phyloP scores from a whole-genome alignment of 2,888 invertebrate genomes.

The Chydorus sphaericus region DNA sequence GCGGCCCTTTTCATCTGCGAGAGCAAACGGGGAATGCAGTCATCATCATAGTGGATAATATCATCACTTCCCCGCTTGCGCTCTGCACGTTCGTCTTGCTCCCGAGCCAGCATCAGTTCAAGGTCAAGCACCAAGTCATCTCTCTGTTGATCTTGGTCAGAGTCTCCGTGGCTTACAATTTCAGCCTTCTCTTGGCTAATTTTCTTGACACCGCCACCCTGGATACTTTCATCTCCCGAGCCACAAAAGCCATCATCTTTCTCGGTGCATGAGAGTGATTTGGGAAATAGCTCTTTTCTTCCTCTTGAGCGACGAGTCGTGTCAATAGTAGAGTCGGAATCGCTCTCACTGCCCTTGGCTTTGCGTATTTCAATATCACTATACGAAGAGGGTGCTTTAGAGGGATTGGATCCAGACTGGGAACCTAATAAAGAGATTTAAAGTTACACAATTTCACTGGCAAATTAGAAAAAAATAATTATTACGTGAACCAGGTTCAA shows the following conservation, averaged over 20 bases:
- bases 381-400: conserved; percentile 24
- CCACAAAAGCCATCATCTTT: conserved; percentile 13
- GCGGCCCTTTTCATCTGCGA: conserved; percentile 84
- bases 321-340: background rate
- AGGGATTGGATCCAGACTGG: conserved; percentile 9
- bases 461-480: conserved; percentile 19
- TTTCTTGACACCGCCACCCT: too few relatives aligned
- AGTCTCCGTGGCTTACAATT: background rate
- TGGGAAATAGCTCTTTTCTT: background rate
- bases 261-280: background rate
- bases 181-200: background rate
- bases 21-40: conserved; percentile 81
- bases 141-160: background rate
- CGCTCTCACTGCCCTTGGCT: background rate
- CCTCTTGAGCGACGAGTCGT: background rate
- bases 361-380: conserved; percentile 4
- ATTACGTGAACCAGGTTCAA: conserved; percentile 10
- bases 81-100: conserved; percentile 70
- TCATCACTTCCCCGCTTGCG: conserved; percentile 79
- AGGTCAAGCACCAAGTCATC: conserved; percentile 70
- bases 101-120: conserved; percentile 75
- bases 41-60: conserved; percentile 96
- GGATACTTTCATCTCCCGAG: conserved; percentile 16
- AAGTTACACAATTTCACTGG: conserved; percentile 21
- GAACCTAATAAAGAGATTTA: conserved; percentile 20